Evolutionary conservation across 2,888 invertebrate genomes (phyloP).

Genomic region (Dasysyrphus albostriatus): DNA sequence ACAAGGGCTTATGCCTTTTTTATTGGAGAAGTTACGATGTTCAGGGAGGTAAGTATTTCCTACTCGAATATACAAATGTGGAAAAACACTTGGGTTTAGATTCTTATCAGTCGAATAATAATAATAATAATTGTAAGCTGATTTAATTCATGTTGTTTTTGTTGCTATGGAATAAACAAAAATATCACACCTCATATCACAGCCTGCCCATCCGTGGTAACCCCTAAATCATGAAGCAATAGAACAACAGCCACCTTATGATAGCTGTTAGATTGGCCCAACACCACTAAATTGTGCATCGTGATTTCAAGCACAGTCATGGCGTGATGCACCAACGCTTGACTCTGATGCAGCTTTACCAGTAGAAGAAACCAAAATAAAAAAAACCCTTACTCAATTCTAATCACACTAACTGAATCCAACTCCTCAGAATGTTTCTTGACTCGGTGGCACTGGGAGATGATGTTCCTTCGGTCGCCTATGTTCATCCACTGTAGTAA

Average conservation of each 20-base stretch:
- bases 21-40: too few species aligned
- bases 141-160: neutral
- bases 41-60: too few species aligned
- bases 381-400: conserved; percentile 29
- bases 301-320: conserved; percentile 58
- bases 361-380: conserved; percentile 3
- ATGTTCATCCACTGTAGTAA: conserved; percentile 5
- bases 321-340: conserved; percentile 44
- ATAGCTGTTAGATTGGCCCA: conserved; percentile 63
- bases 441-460: conserved; percentile 51
- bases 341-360: neutral
- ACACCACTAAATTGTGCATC: conserved; percentile 68
- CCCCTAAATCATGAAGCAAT: conserved; percentile 55
- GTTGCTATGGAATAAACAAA: neutral
- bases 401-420: conserved; percentile 70
- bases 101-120: neutral
- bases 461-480: conserved; percentile 32
- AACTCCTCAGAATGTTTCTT: conserved; percentile 48
- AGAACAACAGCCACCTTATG: conserved; percentile 67
- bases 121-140: neutral
- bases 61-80: too few species aligned
- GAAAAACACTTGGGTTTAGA: neutral
- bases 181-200: conserved; percentile 42
- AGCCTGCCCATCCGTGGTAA: conserved; percentile 38
- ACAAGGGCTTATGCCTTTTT: too few species aligned